Evolutionary conservation across 2,888 invertebrate species (phyloP), one percentile per base, ranked within the genome.

Genomic region (Ashinkailepas kermadecensis): DNA sequence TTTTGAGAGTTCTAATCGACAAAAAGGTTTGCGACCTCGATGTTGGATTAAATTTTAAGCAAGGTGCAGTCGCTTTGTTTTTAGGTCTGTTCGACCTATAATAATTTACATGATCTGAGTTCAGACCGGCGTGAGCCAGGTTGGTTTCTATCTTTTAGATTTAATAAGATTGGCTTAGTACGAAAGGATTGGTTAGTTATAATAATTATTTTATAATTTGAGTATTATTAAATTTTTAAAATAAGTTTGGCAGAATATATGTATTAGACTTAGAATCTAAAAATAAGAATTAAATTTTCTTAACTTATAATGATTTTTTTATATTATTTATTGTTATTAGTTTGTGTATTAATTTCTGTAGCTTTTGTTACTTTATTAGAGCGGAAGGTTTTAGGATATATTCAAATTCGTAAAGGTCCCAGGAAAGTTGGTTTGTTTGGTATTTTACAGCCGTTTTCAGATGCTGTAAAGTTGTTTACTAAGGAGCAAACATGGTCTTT

Each of bases 101-200:
- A 92, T 91, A 90, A 91, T 90, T 92, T 93, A 93, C 93, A 92
- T 93, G 93, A 93, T 93, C 92, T 93, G 93, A 93, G 93, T 93
- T 93, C 91, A 93, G 90, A 93, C 92, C 93, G 93, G 92, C 89
- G 92, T 92, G 86, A 93, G 91, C 92, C 93, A 93, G 93, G 92
- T 93, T 91, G 92, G 93, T 92, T 93, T 93, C 91, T 93, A 93
- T 93, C 92, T 92, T 91, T 84, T 86, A 70, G 13, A 21, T 25
- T n/a, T 67, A 8, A 8, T 13, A 6, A 12, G 7, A 11, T 15
- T 23, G 23, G 13, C 10, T 67, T 67, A n/a, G 23, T 85, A 90
- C 88, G 62, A 88, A 86, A 0, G 91, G 59, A 59, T 15, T 15
- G 15, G 7, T 67, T 67, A 67, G 11, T 21, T 23, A 54, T 21